phyloP scores from a whole-genome alignment of 2,888 invertebrate species.

The Brachynemurus nebulosus region DNA sequence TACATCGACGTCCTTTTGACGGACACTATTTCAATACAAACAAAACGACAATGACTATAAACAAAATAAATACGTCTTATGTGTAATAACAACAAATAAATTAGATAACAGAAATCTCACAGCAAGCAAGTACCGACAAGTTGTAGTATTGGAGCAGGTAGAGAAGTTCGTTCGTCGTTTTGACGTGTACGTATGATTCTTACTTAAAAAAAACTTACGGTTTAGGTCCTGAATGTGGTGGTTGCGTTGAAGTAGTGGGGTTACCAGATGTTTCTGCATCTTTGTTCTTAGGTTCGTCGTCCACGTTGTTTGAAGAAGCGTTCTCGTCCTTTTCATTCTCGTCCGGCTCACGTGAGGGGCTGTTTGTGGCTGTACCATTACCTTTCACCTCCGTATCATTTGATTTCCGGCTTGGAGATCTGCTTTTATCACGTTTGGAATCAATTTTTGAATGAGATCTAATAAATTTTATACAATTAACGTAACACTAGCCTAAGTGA shows the following conservation, averaged over 20 bases:
- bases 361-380: conserved; percentile 2
- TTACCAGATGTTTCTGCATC: conserved; percentile 29
- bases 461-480: conserved; percentile 7
- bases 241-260: conserved; percentile 26
- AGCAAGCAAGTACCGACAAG: too few species aligned
- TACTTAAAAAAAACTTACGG: too few species aligned
- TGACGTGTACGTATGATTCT: too few species aligned
- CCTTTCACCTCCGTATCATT: conserved; percentile 5
- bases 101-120: too few species aligned
- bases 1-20: too few species aligned
- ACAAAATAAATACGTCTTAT: too few species aligned
- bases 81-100: too few species aligned
- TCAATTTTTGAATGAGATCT: conserved; percentile 17
- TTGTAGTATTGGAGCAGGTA: too few species aligned
- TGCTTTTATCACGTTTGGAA: conserved; percentile 19
- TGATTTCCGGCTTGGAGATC: conserved; percentile 10
- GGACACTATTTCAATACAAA: too few species aligned
- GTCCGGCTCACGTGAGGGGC: background rate
- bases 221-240: conserved; percentile 20
- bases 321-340: conserved; percentile 28
- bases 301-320: conserved; percentile 24
- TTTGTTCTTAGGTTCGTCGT: conserved; percentile 24
- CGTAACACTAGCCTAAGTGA: too few species aligned
- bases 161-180: too few species aligned
- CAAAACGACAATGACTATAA: too few species aligned